A percentile compares a stretch with the other conserved stretches of the same genome.
phyloP scores from a whole-genome alignment of 2,113 vertebrate species.

The Spea multiplicata region DNA sequence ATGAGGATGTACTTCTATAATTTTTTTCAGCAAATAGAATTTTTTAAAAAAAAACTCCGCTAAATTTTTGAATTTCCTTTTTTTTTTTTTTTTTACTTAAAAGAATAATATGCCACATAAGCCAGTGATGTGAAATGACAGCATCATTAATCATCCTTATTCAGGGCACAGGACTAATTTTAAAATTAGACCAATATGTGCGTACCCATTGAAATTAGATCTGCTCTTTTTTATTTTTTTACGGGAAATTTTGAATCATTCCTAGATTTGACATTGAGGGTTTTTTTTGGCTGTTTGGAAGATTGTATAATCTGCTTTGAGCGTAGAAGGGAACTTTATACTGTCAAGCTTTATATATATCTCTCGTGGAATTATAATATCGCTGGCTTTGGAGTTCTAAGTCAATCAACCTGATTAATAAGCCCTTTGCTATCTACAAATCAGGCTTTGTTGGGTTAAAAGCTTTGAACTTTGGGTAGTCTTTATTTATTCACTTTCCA shows the following conservation, averaged over 20 bases:
- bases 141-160: conserved; percentile 73
- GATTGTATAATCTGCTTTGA: conserved; percentile 44
- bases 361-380: conserved; percentile 51
- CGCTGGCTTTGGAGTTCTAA: conserved; percentile 3
- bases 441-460: conserved; percentile 16
- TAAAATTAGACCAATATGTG: conserved; percentile 62
- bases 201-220: conserved; percentile 40
- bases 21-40: conserved; percentile 1
- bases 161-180: conserved; percentile 62
- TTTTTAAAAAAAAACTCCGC: background rate
- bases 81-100: conserved; percentile 25
- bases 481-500: conserved; percentile 12
- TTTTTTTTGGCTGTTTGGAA: conserved; percentile 45
- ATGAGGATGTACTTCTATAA: background rate
- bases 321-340: conserved; percentile 56
- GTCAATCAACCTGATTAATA: conserved; percentile 42
- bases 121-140: conserved; percentile 68
- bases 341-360: conserved; percentile 53
- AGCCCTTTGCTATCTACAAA: conserved; percentile 17
- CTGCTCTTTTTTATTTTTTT: conserved; percentile 30
- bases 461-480: conserved; percentile 21
- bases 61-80: conserved; percentile 18
- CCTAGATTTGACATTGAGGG: conserved; percentile 43
- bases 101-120: conserved; percentile 62
- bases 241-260: conserved; percentile 49